Base-by-base conservation (phyloP, 2,113 vertebrate species). In the Bostrychus sinensis region DNA sequence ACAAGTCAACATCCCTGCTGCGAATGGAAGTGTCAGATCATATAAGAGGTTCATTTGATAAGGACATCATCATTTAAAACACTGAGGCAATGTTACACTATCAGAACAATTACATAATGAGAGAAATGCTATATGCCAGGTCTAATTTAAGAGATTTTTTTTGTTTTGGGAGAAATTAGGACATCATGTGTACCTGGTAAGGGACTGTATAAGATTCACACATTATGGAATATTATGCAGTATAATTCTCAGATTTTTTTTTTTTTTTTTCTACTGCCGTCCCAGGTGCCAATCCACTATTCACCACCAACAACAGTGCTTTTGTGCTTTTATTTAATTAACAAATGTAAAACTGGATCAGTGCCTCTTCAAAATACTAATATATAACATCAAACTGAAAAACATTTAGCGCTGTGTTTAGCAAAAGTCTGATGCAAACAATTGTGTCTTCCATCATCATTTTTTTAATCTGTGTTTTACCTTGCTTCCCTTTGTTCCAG, bases 11-110 rank as follows among this genome's bases (percentile, higher is more conserved):
- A 65, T 56, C 41, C 58, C 34, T 53, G 67, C 72, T 63, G 20
- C 1, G 22, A 57, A 70, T 77, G 58, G 41, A 75, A 69, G 19
- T 62, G 62, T 74, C 74, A 59, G n/a, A 69, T 76, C 66, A 71
- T 80, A 28, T 69, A 78, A 78, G 57, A 56, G 25, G 25, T 43
- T 63, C 25, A 66, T 48, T 68, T 65, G 54, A 61, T 65, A 58
- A 76, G 59, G 62, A 68, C 46, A 7, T 38, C 20, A 23, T 72
- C 1, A 34, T 51, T 34, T 60, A 14, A 32, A 61, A 51, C 38
- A 53, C 37, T 53, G 50, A 13, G 17, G 23, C 45, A 55, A 34
- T 23, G 36, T n/a, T 37, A 19, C 42, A n/a, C 38, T 32, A 56
- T 63, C 50, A 66, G 43, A 23, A 46, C 43, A 23, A 4, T 7